These are phyloP conservation scores for Microcaecilia unicolor DNA, from an alignment of 2,797 vertebrate genomes.

Conservation along the genomic window DNA sequence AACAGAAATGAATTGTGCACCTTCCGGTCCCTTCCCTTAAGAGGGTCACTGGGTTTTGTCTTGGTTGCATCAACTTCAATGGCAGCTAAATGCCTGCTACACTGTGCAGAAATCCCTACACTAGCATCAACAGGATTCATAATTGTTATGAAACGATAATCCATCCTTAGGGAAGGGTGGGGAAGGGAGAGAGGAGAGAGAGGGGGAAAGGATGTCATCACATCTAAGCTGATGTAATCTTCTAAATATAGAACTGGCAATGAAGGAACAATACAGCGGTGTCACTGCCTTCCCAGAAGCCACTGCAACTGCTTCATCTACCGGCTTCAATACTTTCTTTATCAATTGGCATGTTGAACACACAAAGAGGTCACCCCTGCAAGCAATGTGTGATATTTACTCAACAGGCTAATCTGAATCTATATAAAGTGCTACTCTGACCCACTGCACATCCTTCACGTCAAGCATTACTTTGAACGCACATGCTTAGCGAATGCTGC, in stretches of 20 bases:
- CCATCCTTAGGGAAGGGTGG: slow-evolving; percentile 40
- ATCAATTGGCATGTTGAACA: slow-evolving; percentile 17
- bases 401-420: slow-evolving; percentile 2
- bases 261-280: slow-evolving; percentile 57
- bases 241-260: slow-evolving; percentile 80
- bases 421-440: slow-evolving; percentile 9
- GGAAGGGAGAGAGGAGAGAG: slow-evolving; percentile 27
- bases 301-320: slow-evolving; percentile 5
- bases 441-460: too few species aligned
- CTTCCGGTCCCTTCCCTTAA: slow-evolving; percentile 4
- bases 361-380: slow-evolving; percentile 28
- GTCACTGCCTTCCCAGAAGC: slow-evolving; percentile 26
- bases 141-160: slow-evolving; percentile 53
- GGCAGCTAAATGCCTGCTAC: slow-evolving; percentile 15
- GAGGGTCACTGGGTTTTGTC: not conserved
- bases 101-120: too few species aligned
- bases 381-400: slow-evolving; percentile 10
- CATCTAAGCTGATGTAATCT: slow-evolving; percentile 79
- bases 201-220: slow-evolving; percentile 68
- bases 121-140: slow-evolving; percentile 12
- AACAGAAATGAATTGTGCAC: too few species aligned
- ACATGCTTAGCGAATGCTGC: too few species aligned
- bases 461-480: too few species aligned
- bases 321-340: slow-evolving; percentile 1
- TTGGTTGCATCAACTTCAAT: not conserved